Evolutionary conservation across 2,888 invertebrate genomes (phyloP), one percentile per base, ranked within the genome.

Genomic region (Morinoia aosen): DNA sequence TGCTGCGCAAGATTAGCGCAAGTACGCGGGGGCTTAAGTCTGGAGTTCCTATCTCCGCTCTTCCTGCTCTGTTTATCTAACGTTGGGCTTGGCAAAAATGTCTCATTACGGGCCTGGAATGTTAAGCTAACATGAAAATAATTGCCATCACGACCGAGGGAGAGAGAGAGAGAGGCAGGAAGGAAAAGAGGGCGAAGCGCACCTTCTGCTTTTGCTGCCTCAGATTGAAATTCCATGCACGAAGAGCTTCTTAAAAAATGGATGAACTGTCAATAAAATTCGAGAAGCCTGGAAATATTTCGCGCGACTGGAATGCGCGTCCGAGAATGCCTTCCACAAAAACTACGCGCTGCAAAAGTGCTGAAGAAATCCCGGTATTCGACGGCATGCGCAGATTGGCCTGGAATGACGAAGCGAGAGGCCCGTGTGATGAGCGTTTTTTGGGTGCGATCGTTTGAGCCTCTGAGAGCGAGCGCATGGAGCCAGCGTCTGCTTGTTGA

Each of bases 181-280:
- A 90, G 16, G 39, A 16, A 48, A 57, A 57, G 58, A 19, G 57
- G 25, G 11, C 25, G 12, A n/a, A 58, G 58, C 33, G 48, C 48
- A 56, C 33, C 57, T 3, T n/a, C 93, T 33, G 93, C 93, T 93
- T 48, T 19, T 25, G 93, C n/a, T 25, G 39, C 48, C 90, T 76
- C 93, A 58, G 93, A 93, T 93, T 93, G 93, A 93, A 93, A 93
- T 93, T 93, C 93, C 93, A 93, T 93, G 93, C 93, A 57, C 93
- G 58, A 58, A 48, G n/a, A 93, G 93, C 93, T 93, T 56, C 93
- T 93, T 93, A 93, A 93, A 93, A 93, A 93, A 93, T 93, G 93
- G 93, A 93, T 57, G 57, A 93, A 93, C 93, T 93, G 93, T 93
- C 93, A 93, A 93, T 93, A 93, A 93, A 93, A 93, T 57, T 93